phyloP scores from a whole-genome alignment of 2,113 vertebrate species.

The Pseudorasbora parva region DNA sequence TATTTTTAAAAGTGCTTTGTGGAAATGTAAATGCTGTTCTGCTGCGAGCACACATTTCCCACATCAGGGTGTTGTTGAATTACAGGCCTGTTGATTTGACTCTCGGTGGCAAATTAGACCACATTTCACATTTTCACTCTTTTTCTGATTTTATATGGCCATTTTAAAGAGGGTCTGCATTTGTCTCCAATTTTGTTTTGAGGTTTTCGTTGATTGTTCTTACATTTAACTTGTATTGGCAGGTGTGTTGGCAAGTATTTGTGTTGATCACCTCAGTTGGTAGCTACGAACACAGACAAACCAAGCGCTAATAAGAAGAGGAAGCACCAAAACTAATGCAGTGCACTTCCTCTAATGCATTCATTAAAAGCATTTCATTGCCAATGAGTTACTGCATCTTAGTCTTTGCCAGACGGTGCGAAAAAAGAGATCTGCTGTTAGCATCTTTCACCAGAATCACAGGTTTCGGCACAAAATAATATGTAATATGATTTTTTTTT shows the following conservation, averaged over 20 bases:
- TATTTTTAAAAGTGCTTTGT: neutral
- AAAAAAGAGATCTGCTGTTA: neutral
- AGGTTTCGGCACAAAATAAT: neutral
- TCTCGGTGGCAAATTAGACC: slow-evolving; percentile 60
- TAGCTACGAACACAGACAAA: neutral
- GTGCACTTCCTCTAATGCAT: neutral
- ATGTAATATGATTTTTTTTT: neutral
- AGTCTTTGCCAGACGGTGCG: neutral
- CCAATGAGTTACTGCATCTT: neutral
- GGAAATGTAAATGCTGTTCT: slow-evolving; percentile 44
- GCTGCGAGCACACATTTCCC: slow-evolving; percentile 54
- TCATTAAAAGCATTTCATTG: neutral
- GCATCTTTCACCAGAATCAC: neutral
- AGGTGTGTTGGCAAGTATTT: slow-evolving; percentile 7
- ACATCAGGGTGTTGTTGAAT: slow-evolving; percentile 61
- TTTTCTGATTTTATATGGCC: slow-evolving; percentile 62
- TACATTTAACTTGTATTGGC: neutral
- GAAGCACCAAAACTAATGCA: neutral
- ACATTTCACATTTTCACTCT: slow-evolving; percentile 53
- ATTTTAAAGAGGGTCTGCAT: slow-evolving; percentile 73
- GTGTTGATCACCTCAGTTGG: slow-evolving; percentile 22
- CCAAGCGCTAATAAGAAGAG: neutral
- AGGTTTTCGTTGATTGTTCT: neutral
- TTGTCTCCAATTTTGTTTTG: neutral
- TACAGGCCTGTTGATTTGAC: slow-evolving; percentile 71